Evolutionary conservation across 92 coral and sea anemone species (phyloP).

Genomic region (Parazoanthus swiftii): DNA sequence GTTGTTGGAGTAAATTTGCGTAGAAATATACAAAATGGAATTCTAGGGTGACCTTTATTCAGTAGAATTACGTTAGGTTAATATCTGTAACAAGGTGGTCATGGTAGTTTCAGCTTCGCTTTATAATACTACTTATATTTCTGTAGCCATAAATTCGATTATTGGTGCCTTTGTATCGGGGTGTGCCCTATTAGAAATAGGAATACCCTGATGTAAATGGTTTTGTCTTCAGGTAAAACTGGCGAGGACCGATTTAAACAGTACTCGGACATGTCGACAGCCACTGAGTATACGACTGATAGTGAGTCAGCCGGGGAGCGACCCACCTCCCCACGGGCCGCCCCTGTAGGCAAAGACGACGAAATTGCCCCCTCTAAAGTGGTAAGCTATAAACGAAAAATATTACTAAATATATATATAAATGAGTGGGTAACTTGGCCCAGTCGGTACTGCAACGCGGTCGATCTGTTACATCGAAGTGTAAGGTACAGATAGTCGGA

Average conservation of each 20-base stretch:
- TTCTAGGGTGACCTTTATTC: too few relatives aligned
- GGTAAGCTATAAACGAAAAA: slow-evolving; percentile 44
- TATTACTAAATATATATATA: too few relatives aligned
- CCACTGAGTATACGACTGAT: slow-evolving; percentile 53
- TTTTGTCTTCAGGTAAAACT: slow-evolving; percentile 24
- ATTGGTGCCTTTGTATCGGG: neutral
- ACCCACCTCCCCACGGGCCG: slow-evolving; percentile 88
- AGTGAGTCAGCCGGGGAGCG: slow-evolving; percentile 65
- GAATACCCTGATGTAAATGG: neutral
- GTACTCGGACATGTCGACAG: slow-evolving; percentile 47
- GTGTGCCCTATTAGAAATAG: neutral
- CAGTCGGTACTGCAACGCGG: too few relatives aligned
- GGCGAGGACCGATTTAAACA: slow-evolving; percentile 43
- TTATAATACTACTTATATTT: neutral
- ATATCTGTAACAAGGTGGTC: neutral
- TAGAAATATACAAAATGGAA: too few relatives aligned
- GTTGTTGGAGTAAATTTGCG: too few relatives aligned
- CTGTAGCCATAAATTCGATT: neutral
- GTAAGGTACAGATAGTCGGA: too few relatives aligned
- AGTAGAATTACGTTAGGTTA: too few relatives aligned
- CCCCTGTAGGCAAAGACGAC: slow-evolving; percentile 95
- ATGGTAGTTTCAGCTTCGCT: neutral
- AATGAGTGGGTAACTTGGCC: too few relatives aligned
- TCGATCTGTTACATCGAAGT: too few relatives aligned
- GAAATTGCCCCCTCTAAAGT: slow-evolving; percentile 62